Evolutionary conservation across 1,140 invertebrate species (phyloP).

Genomic region (Gerris buenoi): DNA sequence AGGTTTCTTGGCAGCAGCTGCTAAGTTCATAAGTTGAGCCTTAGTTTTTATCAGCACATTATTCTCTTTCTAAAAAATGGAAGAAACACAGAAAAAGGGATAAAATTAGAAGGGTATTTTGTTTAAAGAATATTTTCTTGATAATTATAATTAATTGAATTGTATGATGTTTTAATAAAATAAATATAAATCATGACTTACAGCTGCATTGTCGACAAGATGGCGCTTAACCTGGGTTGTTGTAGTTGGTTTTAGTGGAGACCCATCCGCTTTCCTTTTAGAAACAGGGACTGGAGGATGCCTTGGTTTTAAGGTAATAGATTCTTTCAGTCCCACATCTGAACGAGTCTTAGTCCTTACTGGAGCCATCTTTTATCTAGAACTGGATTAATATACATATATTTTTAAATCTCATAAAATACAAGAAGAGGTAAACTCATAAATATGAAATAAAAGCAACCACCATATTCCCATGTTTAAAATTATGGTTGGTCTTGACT

Average conservation of each 20-base stretch:
- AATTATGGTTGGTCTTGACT: too few relatives aligned
- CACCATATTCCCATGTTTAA: too few relatives aligned
- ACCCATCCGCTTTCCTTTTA: slow-evolving; percentile 37
- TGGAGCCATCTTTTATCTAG: not conserved
- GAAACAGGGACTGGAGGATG: slow-evolving; percentile 19
- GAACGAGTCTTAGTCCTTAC: not conserved
- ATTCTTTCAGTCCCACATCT: not conserved
- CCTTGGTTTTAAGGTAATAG: not conserved
- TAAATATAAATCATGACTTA: not conserved
- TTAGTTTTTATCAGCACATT: not conserved
- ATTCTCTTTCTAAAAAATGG: not conserved
- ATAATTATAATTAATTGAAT: not conserved
- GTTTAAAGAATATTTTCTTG: not conserved
- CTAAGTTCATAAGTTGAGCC: not conserved
- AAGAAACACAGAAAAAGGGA: not conserved
- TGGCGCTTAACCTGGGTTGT: not conserved
- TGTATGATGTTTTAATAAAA: not conserved
- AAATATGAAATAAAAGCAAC: too few relatives aligned
- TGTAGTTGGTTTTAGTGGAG: slow-evolving; percentile 26
- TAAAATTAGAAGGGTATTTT: not conserved
- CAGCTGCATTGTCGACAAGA: not conserved
- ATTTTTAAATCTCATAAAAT: too few relatives aligned
- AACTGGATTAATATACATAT: too few relatives aligned
- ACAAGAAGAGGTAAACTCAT: too few relatives aligned
- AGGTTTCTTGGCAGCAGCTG: not conserved